These are phyloP conservation scores for Mechanitis mazaeus DNA, from an alignment of 2,888 invertebrate genomes.

Conservation along the genomic window DNA sequence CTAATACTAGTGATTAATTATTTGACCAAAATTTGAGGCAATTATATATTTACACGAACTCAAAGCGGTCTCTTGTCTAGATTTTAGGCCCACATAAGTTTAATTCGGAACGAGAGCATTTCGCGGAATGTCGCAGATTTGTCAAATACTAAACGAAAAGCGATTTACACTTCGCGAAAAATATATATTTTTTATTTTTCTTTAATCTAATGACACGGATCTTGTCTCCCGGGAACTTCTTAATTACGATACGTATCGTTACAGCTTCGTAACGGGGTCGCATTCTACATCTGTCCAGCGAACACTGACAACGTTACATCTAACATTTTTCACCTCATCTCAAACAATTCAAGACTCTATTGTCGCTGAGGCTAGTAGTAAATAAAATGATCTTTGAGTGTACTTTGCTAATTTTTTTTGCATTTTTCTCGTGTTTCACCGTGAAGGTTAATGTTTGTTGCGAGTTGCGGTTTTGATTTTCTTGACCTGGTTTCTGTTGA, in stretches of 20 bases:
- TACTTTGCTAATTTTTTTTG: slow-evolving; percentile 22
- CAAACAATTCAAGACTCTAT: slow-evolving; percentile 41
- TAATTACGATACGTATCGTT: slow-evolving; percentile 48
- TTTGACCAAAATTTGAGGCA: slow-evolving; percentile 23
- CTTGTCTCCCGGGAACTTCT: slow-evolving; percentile 43
- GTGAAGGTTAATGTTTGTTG: slow-evolving; percentile 54
- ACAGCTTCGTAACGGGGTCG: slow-evolving; percentile 43
- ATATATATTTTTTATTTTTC: slow-evolving; percentile 39
- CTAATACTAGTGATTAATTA: slow-evolving; percentile 25
- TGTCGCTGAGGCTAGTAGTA: slow-evolving; percentile 28
- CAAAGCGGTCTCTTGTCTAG: slow-evolving; percentile 27
- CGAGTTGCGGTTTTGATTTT: slow-evolving; percentile 59
- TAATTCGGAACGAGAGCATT: slow-evolving; percentile 18
- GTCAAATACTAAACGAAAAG: slow-evolving; percentile 35
- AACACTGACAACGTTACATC: slow-evolving; percentile 41
- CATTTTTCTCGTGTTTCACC: slow-evolving; percentile 29
- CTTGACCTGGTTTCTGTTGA: slow-evolving; percentile 67
- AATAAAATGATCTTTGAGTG: slow-evolving; percentile 27
- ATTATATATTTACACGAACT: slow-evolving; percentile 24
- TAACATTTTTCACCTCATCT: slow-evolving; percentile 20
- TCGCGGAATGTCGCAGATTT: slow-evolving; percentile 43
- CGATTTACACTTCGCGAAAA: slow-evolving; percentile 36
- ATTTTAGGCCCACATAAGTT: slow-evolving; percentile 24
- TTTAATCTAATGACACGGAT: slow-evolving; percentile 45
- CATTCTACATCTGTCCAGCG: slow-evolving; percentile 55